These are phyloP conservation scores for Callinectes sapidus DNA, from an alignment of 2,888 invertebrate genomes.

Conservation along the genomic window DNA sequence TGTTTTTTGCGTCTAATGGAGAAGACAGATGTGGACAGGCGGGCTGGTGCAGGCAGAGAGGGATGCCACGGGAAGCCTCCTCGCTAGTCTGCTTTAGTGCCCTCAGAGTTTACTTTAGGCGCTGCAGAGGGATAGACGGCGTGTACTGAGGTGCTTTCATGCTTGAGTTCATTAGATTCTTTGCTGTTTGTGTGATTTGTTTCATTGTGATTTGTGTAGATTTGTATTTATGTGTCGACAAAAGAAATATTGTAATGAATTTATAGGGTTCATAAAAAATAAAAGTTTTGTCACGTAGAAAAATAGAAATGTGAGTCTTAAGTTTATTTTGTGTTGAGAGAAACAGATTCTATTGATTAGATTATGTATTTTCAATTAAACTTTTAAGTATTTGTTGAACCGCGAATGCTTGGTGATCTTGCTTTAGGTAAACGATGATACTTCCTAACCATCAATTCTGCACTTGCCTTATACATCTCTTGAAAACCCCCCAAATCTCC, in stretches of 20 bases:
- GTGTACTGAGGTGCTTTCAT: not conserved
- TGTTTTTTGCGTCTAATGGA: constrained; percentile 5
- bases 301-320: not conserved
- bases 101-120: not conserved
- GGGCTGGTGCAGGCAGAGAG: not conserved
- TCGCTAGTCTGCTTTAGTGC: not conserved
- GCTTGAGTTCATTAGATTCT: not conserved
- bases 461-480: no score
- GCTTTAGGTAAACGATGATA: no score
- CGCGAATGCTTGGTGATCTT: no score
- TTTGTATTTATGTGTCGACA: not conserved
- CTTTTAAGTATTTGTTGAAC: no score
- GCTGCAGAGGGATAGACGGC: not conserved
- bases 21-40: constrained; percentile 10
- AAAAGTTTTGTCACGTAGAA: not conserved
- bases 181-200: not conserved
- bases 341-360: not conserved
- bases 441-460: no score
- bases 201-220: not conserved
- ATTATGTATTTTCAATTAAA: not conserved
- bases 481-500: no score
- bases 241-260: not conserved
- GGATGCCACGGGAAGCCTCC: not conserved
- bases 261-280: not conserved
- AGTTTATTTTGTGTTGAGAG: not conserved